A percentile compares a stretch with the other conserved stretches of the same genome.
These are phyloP conservation scores for Alethe castanea DNA, from an alignment of 2,113 vertebrate species.

Conservation along the genomic window DNA sequence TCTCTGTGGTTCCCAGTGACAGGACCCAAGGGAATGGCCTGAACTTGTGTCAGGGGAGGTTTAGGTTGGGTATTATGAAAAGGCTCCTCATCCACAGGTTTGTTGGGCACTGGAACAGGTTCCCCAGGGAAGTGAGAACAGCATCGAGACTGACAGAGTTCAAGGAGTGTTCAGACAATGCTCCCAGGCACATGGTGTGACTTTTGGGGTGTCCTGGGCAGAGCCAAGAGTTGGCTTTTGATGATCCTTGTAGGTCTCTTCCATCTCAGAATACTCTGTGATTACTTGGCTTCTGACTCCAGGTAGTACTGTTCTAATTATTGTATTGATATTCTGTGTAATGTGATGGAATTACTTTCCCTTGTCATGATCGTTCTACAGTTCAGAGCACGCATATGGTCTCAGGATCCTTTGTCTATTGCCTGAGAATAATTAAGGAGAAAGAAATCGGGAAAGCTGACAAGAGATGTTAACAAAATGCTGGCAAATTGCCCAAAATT, in stretches of 20 bases:
- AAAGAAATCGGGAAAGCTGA: not conserved
- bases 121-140: not conserved
- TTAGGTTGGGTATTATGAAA: not conserved
- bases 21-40: fast-evolving
- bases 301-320: not conserved
- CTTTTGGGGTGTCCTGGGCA: not conserved
- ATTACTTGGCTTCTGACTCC: not conserved
- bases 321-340: not conserved
- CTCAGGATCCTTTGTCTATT: not conserved
- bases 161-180: not conserved
- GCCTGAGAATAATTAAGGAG: not conserved
- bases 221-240: not conserved
- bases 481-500: not conserved
- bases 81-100: not conserved
- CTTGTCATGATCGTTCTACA: not conserved
- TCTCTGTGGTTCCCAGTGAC: too few relatives aligned
- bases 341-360: not conserved
- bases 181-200: not conserved
- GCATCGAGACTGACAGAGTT: not conserved
- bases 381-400: not conserved
- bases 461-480: not conserved
- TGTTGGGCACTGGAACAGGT: not conserved
- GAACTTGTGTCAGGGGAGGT: not conserved
- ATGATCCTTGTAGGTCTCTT: not conserved
- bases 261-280: not conserved